Conservation (phyloP, 2,888 invertebrate genomes). For the Drosophila nigricruria region DNA sequence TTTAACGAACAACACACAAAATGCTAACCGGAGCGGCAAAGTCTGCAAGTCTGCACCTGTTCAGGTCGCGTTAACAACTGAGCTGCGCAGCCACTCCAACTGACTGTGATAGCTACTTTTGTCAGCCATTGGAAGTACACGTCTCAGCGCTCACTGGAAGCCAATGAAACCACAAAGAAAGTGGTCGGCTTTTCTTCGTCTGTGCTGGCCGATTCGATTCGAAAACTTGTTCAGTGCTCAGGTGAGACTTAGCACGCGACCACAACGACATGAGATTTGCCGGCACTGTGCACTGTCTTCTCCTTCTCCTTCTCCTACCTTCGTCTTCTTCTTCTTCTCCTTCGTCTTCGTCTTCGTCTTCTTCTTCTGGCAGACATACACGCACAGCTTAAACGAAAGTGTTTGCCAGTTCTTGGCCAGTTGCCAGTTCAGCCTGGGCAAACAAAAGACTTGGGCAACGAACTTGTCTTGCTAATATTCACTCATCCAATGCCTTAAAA, state of each 20-base stretch:
- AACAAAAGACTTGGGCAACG: slow-evolving; percentile 76
- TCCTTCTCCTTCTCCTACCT: not conserved
- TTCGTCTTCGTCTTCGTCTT: not conserved
- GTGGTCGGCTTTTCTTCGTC: slow-evolving; percentile 67
- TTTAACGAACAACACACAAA: slow-evolving; percentile 28
- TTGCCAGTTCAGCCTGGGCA: slow-evolving; percentile 21
- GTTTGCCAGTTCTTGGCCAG: slow-evolving; percentile 63
- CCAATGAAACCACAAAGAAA: slow-evolving; percentile 63
- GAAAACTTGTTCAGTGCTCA: slow-evolving; percentile 34
- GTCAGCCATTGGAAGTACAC: slow-evolving; percentile 55
- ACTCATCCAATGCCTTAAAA: slow-evolving; percentile 74
- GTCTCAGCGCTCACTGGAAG: slow-evolving; percentile 60
- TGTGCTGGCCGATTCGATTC: slow-evolving; percentile 27
- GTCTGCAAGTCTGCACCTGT: slow-evolving; percentile 64
- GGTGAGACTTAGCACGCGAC: slow-evolving; percentile 67
- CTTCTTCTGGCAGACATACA: slow-evolving; percentile 17
- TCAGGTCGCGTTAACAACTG: slow-evolving; percentile 72
- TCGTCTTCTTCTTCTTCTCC: slow-evolving; percentile 3
- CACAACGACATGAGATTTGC: slow-evolving; percentile 28
- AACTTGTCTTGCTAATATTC: slow-evolving; percentile 61
- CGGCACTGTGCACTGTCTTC: slow-evolving; percentile 40
- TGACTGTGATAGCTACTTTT: slow-evolving; percentile 33
- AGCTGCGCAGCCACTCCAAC: slow-evolving; percentile 40
- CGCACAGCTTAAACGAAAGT: slow-evolving; percentile 66
- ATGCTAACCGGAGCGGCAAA: slow-evolving; percentile 43